These are phyloP conservation scores for Slavum lentiscoides DNA, from an alignment of 2,888 invertebrate genomes.

Conservation along the genomic window DNA sequence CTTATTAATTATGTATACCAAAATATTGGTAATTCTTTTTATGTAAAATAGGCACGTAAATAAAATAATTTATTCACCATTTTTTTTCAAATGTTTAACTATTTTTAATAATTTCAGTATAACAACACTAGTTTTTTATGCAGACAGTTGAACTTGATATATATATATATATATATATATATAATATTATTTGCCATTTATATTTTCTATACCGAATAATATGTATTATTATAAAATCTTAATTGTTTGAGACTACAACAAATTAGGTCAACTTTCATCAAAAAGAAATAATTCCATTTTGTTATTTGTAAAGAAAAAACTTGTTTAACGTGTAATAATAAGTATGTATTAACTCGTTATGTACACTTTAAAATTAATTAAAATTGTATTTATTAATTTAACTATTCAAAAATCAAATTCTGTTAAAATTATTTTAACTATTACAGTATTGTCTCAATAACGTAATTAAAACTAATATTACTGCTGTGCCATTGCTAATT, in stretches of 20 bases:
- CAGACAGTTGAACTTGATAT: conserved; percentile 26
- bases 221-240: not conserved
- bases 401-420: not conserved
- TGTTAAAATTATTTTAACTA: not conserved
- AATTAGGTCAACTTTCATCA: not conserved
- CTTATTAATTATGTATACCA: conserved; percentile 10
- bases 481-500: conserved; percentile 1
- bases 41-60: not conserved
- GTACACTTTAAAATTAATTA: not conserved
- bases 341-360: not conserved
- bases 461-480: not conserved
- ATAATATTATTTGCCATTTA: not conserved
- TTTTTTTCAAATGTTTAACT: conserved; percentile 1
- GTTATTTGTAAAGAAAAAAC: not conserved
- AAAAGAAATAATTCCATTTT: not conserved
- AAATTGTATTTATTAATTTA: not conserved
- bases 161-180: no score
- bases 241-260: not conserved
- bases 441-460: not conserved
- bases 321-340: not conserved
- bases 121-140: conserved; percentile 20
- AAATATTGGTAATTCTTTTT: conserved; percentile 1
- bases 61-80: conserved; percentile 1
- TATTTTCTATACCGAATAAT: conserved; percentile 5
- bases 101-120: not conserved